Conservation (phyloP, 2,797 vertebrate genomes). For the Telmatherina bonti region DNA sequence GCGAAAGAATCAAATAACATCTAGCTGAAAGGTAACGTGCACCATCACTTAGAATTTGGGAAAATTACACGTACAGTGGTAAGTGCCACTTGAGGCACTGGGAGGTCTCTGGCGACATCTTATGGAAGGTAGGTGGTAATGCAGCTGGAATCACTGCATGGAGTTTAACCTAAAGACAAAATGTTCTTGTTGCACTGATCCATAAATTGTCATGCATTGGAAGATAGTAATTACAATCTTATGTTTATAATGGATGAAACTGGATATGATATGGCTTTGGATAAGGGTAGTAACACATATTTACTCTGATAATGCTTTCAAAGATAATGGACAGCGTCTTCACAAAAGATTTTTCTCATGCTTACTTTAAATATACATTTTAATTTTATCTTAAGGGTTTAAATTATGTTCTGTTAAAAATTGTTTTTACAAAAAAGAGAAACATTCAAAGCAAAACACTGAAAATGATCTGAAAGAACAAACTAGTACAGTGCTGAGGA, state of each 20-base stretch:
- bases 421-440: too few relatives aligned
- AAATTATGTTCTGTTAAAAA: too few relatives aligned
- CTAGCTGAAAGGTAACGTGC: neutral
- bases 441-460: too few relatives aligned
- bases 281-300: too few relatives aligned
- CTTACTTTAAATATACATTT: too few relatives aligned
- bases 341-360: too few relatives aligned
- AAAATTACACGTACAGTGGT: rapidly evolving
- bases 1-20: neutral
- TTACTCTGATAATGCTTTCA: too few relatives aligned
- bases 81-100: neutral
- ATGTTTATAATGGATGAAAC: neutral
- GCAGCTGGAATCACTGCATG: neutral
- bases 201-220: neutral
- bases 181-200: neutral
- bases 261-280: too few relatives aligned
- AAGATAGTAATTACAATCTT: neutral
- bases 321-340: too few relatives aligned
- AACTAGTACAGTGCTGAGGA: too few relatives aligned
- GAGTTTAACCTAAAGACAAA: neutral
- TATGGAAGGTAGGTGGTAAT: slow-evolving; percentile 30
- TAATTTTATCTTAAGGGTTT: too few relatives aligned
- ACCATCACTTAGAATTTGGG: neutral
- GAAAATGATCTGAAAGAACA: too few relatives aligned
- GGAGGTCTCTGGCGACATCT: slow-evolving; percentile 58